Base-by-base conservation (phyloP, 2,888 invertebrate genomes). In the Drosophila meridionalis region DNA sequence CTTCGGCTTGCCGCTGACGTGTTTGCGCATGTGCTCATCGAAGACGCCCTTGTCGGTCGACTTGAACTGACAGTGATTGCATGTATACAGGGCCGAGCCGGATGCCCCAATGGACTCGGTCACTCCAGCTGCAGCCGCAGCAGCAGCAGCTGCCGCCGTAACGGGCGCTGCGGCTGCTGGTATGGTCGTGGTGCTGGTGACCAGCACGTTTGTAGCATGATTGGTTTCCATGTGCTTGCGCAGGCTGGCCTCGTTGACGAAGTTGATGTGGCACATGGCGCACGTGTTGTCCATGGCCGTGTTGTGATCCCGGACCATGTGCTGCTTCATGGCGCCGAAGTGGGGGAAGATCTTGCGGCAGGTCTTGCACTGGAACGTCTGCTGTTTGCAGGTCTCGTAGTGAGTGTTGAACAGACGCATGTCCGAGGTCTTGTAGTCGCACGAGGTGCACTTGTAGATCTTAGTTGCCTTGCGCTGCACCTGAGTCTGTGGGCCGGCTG, bases 351-450 rank as follows among this genome's bases (percentile, higher is more conserved):
- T 87, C 73, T 92, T 92, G 68, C 93, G 93, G 74, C 93, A 93
- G 50, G 91, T 92, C 82, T 93, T 93, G 81, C 93, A 93, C 76
- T 92, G 92, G 82, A 93, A 92, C 59, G 92, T 93, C 82, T 93
- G 93, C 85, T 92, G 93, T 69, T 92, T 93, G 80, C 93, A 93
- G 43, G 92, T 92, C 70, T 93, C 93, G 64, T 92, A 93, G 67
- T 93, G 93, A 20, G 93, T 92, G 66, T 93, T 93, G 52, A 93
- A 93, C 26, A 92, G 83, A 68, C 93, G 92, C 84, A 93, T 91
- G 76, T 93, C 93, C 3, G 92, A 92, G 53, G 93, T 93, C 82
- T 93, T 93, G 65, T 93, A 93, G 55, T 93, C 93, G 76, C 93
- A 93, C 12, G 92, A 91, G 57, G 93, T 90, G 80, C 93, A 93